Evolutionary conservation across 1,140 invertebrate genomes (phyloP).

Genomic region (Psilanteris sp.): DNA sequence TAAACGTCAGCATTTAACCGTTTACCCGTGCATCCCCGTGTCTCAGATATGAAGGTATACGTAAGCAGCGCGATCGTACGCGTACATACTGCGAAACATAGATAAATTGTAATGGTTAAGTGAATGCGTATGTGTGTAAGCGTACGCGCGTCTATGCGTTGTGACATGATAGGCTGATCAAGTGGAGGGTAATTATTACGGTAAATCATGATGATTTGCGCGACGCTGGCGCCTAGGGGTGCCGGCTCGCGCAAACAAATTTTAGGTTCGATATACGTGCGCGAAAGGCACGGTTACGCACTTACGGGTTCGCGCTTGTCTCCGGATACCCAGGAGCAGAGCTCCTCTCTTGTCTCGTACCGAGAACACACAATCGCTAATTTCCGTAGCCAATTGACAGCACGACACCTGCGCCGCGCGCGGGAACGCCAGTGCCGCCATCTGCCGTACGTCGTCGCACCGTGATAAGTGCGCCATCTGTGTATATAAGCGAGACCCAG

Average conservation of each 20-base stretch:
- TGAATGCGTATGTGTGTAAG: conserved; percentile 19
- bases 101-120: conserved; percentile 48
- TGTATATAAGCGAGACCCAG: neutral
- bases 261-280: conserved; percentile 54
- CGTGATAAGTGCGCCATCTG: conserved; percentile 34
- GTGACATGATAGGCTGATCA: conserved; percentile 11
- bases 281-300: conserved; percentile 33
- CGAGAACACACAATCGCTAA: conserved; percentile 4
- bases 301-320: conserved; percentile 35
- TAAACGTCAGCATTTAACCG: neutral
- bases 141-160: conserved; percentile 16
- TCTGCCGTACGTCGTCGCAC: conserved; percentile 15
- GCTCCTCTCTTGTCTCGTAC: conserved; percentile 12
- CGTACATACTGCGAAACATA: conserved; percentile 27
- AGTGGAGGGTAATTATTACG: conserved; percentile 14
- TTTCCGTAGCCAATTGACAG: neutral
- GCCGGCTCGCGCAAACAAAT: conserved; percentile 10
- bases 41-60: conserved; percentile 1
- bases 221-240: conserved; percentile 8
- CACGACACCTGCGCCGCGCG: neutral
- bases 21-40: conserved; percentile 4
- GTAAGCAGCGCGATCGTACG: too few relatives aligned
- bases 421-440: conserved; percentile 10
- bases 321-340: conserved; percentile 6
- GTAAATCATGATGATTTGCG: conserved; percentile 6